Evolutionary conservation across 2,888 invertebrate genomes (phyloP), one percentile per base, ranked within the genome.

Genomic region (Tiliacea aurago): DNA sequence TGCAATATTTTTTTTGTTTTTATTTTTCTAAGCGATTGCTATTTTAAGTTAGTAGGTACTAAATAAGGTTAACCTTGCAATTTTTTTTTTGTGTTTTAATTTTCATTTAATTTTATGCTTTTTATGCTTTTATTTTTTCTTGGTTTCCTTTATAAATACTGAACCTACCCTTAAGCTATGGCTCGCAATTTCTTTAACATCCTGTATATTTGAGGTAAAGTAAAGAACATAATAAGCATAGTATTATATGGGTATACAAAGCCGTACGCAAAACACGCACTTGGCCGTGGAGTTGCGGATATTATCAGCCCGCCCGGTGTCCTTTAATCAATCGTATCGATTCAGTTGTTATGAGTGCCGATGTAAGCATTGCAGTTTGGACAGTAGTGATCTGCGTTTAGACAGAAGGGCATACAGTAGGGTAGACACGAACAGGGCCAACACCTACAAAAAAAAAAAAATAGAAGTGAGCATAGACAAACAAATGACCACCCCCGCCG

Each of bases 351-450:
- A 15, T 75, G 28, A 6, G 3, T 61, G 45, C 76, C 74, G 18
- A 74, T 13, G 28, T 47, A 47, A 9, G 51, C n/a, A n/a, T n/a
- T 11, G n/a, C 70, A 70, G 45, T 68, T 68, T 28, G 84, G 70
- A 45, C 80, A 83, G 58, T 53, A 76, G n/a, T 83, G 83, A 5
- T 77, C 55, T 13, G 61, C 51, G 20, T 75, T 65, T 18, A 70
- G 64, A 18, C 62, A 73, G 11, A 7, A 3, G 7, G 55, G 55
- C 0, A 56, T 9, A 49, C 28, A 73, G 74, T 63, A 73, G 9
- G 73, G 73, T 15, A 73, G 7, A 41, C 37, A 63, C 10, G 10
- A 20, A n/a, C 74, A 63, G 7, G 73, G 73, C 45, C 62, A 73
- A 41, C 56, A 73, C 33, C 73, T 73, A 62, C 0, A 73, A 73